phyloP scores from a whole-genome alignment of 2,797 vertebrate species.

The Graptemys geographica region DNA sequence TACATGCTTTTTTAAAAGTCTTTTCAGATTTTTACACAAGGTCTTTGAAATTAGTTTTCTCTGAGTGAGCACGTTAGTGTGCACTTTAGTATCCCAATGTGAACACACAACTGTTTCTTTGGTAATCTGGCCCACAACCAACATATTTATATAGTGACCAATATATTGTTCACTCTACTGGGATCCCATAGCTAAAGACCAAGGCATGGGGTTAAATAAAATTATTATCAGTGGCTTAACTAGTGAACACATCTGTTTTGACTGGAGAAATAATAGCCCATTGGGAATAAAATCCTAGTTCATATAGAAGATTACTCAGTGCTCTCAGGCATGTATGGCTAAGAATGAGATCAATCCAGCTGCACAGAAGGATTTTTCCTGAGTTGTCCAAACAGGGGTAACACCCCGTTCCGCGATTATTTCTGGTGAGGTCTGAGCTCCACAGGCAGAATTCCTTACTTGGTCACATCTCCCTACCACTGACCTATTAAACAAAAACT shows the following conservation, averaged over 20 bases:
- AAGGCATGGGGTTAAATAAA: conserved; percentile 17
- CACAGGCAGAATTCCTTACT: conserved; percentile 20
- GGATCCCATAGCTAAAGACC: conserved; percentile 13
- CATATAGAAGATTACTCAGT: background rate
- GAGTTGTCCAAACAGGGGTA: conserved; percentile 31
- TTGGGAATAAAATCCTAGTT: background rate
- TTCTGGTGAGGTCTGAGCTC: background rate
- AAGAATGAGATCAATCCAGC: conserved; percentile 26
- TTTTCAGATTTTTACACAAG: background rate
- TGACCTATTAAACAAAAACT: conserved; percentile 42
- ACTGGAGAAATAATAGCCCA: conserved; percentile 41
- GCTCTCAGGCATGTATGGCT: background rate
- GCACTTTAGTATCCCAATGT: background rate
- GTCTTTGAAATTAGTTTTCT: background rate
- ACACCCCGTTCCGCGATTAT: conserved; percentile 16
- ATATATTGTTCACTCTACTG: background rate
- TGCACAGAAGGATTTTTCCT: conserved; percentile 65
- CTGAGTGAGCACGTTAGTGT: conserved; percentile 1
- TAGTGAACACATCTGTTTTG: conserved; percentile 30
- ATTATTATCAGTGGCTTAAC: background rate
- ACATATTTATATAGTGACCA: background rate
- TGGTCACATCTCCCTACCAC: conserved; percentile 34
- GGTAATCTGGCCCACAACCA: conserved; percentile 36
- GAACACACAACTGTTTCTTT: background rate
- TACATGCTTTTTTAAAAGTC: background rate